These are phyloP conservation scores for Synergus umbraculus DNA, from an alignment of 2,888 invertebrate genomes.

Conservation along the genomic window DNA sequence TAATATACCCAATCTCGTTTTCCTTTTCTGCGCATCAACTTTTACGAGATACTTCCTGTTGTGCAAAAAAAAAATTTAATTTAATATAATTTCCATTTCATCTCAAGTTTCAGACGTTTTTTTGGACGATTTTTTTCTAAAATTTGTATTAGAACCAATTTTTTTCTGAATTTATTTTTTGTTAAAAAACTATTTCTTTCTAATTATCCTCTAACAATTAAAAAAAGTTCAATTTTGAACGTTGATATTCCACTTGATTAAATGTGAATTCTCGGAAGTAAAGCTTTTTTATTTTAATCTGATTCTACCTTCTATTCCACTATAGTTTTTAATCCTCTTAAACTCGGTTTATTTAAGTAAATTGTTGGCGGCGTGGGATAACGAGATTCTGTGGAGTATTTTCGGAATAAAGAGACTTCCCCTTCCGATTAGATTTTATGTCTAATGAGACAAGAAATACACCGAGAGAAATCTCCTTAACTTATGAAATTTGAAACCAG, in stretches of 20 bases:
- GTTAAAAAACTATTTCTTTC: too few relatives aligned
- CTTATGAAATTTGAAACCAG: not conserved
- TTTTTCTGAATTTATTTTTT: too few relatives aligned
- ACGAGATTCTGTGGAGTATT: not conserved
- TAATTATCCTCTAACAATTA: not conserved
- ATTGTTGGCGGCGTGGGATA: conserved; percentile 2
- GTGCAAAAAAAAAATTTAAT: too few relatives aligned
- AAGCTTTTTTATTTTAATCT: not conserved
- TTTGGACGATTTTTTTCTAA: too few relatives aligned
- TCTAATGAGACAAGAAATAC: not conserved
- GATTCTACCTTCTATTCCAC: not conserved
- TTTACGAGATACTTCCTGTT: not conserved
- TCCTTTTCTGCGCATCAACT: not conserved
- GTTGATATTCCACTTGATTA: not conserved
- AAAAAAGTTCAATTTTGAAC: not conserved
- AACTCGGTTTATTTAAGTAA: not conserved
- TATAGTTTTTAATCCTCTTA: not conserved
- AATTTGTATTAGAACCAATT: too few relatives aligned
- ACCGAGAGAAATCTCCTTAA: conserved; percentile 8
- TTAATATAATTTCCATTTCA: too few relatives aligned
- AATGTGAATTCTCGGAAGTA: not conserved
- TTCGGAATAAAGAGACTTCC: not conserved
- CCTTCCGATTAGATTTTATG: not conserved
- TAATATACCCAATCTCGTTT: conserved; percentile 1
- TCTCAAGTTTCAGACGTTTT: too few relatives aligned